Base-by-base conservation (phyloP, 2,797 vertebrate species). In the Lophius americanus region DNA sequence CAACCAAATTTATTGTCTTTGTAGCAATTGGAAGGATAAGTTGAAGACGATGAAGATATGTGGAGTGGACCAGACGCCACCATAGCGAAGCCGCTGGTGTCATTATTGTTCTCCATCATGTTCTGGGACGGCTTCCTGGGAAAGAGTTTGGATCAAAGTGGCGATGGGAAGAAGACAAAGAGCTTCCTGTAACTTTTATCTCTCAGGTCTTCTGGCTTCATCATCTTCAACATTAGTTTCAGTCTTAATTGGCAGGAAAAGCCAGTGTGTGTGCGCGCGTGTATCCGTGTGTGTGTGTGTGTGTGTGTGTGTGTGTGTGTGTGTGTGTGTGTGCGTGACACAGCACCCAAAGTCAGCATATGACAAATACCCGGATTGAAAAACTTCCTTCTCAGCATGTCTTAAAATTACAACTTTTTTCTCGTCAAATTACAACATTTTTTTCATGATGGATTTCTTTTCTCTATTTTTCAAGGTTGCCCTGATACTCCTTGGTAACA, bases 21-120 rank as follows among this genome's bases (percentile, higher is more conserved):
- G 23, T 23, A 23, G 23, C 23, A 23, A 23, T 23, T 23, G 23
- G 23, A 23, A 23, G 23, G 23, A 37, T 1, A 51, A 3, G 13
- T 7, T 57, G 14, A 54, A 64, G 7, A 9, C 57, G 11, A 57
- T 39, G 36, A 43, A 56, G 64, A 39, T n/a, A 68, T 43, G 42
- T 82, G 54, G 23, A 71, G 65, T 39, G 50, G 55, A 60, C 39
- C 61, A 55, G 60, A 44, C 10, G 10, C 68, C 60, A 69, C 78
- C 59, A 72, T 7, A 64, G 60, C 49, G 37, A 38, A 63, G 71
- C 70, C 56, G 70, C 36, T 62, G 42, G 51, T 75, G 62, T 64
- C 77, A 79, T 80, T 77, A 84, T 82, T 76, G 33, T 66, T 81
- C 78, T 76, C 70, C 72, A 78, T 85, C 76, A 79, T 54, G 63